A percentile compares a stretch with the other conserved stretches of the same genome.
These are phyloP conservation scores for Leptopterna dolabrata DNA, from an alignment of 2,888 invertebrate species.

Conservation along the genomic window DNA sequence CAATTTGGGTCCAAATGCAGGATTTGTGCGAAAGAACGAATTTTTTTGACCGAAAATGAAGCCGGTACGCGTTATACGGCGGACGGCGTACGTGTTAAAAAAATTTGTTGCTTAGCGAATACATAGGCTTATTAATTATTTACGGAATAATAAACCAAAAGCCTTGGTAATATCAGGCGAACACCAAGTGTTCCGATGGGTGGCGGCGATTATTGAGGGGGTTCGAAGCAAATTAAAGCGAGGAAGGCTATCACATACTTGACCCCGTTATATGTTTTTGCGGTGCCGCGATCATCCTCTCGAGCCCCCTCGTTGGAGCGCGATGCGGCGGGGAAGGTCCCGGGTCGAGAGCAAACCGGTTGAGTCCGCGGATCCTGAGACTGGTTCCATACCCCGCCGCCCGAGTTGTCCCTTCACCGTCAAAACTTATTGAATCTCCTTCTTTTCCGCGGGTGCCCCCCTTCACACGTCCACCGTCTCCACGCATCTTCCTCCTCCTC, in stretches of 20 bases:
- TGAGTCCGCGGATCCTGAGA: not conserved
- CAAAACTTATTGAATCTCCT: constrained; percentile 34
- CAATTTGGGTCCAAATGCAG: too few species aligned
- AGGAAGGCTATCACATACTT: constrained; percentile 36
- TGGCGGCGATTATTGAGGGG: not conserved
- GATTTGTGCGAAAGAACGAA: too few species aligned
- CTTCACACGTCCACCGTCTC: not conserved
- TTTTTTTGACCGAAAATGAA: too few species aligned
- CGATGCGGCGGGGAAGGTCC: not conserved
- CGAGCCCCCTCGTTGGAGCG: not conserved
- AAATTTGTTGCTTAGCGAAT: too few species aligned
- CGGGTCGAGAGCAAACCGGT: constrained; percentile 4
- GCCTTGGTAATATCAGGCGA: not conserved
- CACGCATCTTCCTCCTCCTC: too few species aligned
- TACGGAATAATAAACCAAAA: too few species aligned
- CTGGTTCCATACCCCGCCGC: constrained; percentile 26
- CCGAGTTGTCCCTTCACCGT: constrained; percentile 7
- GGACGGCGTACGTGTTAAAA: too few species aligned
- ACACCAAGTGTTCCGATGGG: not conserved
- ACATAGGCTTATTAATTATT: too few species aligned
- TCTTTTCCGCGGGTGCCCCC: not conserved
- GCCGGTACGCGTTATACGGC: too few species aligned
- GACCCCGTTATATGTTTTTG: constrained; percentile 42
- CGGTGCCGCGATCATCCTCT: constrained; percentile 35
- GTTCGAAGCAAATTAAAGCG: constrained; percentile 28